phyloP scores from a whole-genome alignment of 2,113 vertebrate species.

The Pelmatolapia mariae region DNA sequence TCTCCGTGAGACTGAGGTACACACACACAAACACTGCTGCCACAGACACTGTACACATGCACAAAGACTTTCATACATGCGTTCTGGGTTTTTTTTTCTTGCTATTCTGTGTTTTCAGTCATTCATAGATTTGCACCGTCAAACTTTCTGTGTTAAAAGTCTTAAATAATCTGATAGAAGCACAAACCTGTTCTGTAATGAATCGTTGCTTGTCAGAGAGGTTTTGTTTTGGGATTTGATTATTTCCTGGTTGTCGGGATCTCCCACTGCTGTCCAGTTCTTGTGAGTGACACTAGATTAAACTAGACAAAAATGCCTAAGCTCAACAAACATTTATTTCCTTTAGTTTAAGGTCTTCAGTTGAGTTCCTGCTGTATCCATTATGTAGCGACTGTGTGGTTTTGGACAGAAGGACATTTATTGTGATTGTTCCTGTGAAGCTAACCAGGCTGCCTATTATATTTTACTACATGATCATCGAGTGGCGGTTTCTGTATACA shows the following conservation, averaged over 20 bases:
- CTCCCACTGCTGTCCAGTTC: accelerated
- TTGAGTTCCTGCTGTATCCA: background rate
- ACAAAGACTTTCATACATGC: background rate
- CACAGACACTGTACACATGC: background rate
- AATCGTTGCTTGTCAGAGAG: background rate
- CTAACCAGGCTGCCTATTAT: background rate
- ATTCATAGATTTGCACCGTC: background rate
- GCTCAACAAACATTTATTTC: background rate
- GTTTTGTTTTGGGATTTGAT: background rate
- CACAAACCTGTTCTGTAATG: background rate
- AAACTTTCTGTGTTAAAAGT: background rate
- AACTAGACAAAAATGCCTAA: background rate
- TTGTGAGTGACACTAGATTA: background rate
- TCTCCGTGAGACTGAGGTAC: conserved; percentile 89
- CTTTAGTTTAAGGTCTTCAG: background rate
- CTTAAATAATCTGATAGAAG: background rate
- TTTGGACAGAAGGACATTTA: background rate
- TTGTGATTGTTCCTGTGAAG: background rate
- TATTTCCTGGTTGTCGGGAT: background rate
- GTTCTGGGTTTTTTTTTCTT: background rate
- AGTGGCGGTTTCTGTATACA: background rate
- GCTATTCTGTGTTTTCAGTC: background rate
- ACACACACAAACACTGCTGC: background rate
- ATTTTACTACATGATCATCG: background rate
- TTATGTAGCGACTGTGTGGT: background rate